Percentiles rank a stretch among this genome's conserved stretches.
These are phyloP conservation scores for Xyrauchen texanus DNA, from an alignment of 2,113 vertebrate species.

Conservation along the genomic window DNA sequence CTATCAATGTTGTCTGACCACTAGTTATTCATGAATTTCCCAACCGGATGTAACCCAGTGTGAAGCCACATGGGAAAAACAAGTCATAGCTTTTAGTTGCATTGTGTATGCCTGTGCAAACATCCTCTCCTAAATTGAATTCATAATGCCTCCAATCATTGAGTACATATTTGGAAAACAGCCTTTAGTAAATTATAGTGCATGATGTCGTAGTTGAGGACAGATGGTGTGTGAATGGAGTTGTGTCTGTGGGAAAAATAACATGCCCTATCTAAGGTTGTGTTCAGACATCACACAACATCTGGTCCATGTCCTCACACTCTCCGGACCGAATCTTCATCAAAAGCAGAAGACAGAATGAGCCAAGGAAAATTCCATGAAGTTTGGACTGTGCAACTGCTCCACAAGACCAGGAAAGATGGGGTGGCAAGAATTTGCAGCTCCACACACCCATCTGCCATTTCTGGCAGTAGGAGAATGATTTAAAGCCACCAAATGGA, in stretches of 20 bases:
- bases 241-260: conserved; percentile 35
- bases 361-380: not conserved
- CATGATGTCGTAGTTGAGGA: conserved; percentile 45
- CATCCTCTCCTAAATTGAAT: conserved; percentile 54
- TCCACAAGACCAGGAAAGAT: conserved; percentile 50
- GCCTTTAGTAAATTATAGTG: conserved; percentile 53
- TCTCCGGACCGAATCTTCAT: not conserved
- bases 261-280: conserved; percentile 33
- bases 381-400: conserved; percentile 29
- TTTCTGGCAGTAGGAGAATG: conserved; percentile 28
- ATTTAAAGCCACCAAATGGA: conserved; percentile 47
- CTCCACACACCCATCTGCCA: conserved; percentile 53
- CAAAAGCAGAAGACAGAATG: conserved; percentile 21
- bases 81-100: conserved; percentile 36
- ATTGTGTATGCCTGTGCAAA: conserved; percentile 48
- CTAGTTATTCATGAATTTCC: not conserved
- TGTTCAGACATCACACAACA: conserved; percentile 47
- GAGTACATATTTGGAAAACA: conserved; percentile 58
- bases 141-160: conserved; percentile 52
- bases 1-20: not conserved
- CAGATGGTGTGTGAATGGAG: conserved; percentile 56
- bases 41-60: conserved; percentile 31
- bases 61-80: conserved; percentile 15
- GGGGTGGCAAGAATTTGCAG: conserved; percentile 49
- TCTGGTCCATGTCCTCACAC: conserved; percentile 27